Percentiles rank a stretch among this genome's conserved stretches.
Conservation (phyloP, 2,113 vertebrate genomes). For the Orycteropus afer region DNA sequence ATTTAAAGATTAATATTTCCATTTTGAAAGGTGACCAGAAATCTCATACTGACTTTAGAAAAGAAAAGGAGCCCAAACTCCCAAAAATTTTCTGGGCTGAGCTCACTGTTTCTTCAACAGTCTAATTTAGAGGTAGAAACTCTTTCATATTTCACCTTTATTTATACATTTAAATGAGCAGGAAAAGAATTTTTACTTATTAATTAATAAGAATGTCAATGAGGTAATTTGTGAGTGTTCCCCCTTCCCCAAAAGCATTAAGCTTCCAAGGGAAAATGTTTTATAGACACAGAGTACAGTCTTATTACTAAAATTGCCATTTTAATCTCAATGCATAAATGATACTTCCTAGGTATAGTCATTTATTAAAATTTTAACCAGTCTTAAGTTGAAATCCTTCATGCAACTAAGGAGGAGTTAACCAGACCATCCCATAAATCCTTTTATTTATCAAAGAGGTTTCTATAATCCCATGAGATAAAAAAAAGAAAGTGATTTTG, state of each 20-base stretch:
- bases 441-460: constrained; percentile 33
- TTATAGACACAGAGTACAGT: constrained; percentile 15
- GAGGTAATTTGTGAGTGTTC: constrained; percentile 42
- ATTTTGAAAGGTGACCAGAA: constrained; percentile 55
- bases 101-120: neutral
- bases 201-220: constrained; percentile 63
- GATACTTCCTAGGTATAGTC: neutral
- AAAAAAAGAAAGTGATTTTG: neutral
- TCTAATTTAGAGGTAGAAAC: neutral
- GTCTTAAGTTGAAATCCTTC: constrained; percentile 51
- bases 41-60: constrained; percentile 19
- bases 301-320: constrained; percentile 36
- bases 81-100: neutral
- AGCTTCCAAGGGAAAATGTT: constrained; percentile 44
- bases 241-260: constrained; percentile 57
- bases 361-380: constrained; percentile 59
- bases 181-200: constrained; percentile 34
- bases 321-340: constrained; percentile 50
- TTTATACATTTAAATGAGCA: constrained; percentile 56
- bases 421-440: constrained; percentile 26
- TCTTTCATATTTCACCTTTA: constrained; percentile 51
- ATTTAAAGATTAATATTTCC: constrained; percentile 71
- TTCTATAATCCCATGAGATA: neutral
- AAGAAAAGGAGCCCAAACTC: neutral
- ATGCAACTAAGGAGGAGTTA: neutral